Base-by-base conservation (phyloP, 1,140 invertebrate species). In the Tribolium madens region DNA sequence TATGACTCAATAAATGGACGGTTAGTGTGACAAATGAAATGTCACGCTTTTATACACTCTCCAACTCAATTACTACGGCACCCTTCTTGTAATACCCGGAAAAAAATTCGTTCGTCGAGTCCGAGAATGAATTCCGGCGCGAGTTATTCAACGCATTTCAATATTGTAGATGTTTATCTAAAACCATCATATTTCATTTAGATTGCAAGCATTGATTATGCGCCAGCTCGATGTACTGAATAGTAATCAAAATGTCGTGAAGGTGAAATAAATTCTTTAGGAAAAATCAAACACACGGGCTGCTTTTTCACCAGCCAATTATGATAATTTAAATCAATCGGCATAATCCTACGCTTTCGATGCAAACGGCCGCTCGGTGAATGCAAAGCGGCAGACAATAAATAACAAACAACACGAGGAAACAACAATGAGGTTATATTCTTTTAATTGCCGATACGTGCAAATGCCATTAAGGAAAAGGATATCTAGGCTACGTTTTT, bases 321-420 rank as follows among this genome's bases (percentile, higher is more conserved):
- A 64, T 64, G 57, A 64, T 64, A 64, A 64, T 64, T 64, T 64
- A 64, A 64, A 64, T 64, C 57, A 64, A 64, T 64, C 31, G 57
- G 57, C 26, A 64, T 64, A 64, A 64, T 64, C 57, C 57, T 64
- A 64, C 57, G 57, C 57, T 64, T 64, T 64, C n/a, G 26, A 64
- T 64, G 57, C 57, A 64, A 64, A 64, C 57, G 36, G 13, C 21
- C 21, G 21, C 21, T 26, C 57, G 26, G 14, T 64, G 57, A 64
- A 64, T 64, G 57, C 26, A 64, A 13, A n/a, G 18, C 31, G 57
- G 6, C 21, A 64, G 31, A 21, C 6, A 21, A 64, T 64, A 64
- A 64, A 64, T 64, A 64, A 33, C 26, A 14, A 31, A 21, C 18
- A 33, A 64, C 57, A 64, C 31, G 31, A 31, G 57, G 57, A 64